phyloP scores from a whole-genome alignment of 2,797 vertebrate species.

The Vespertilio murinus region DNA sequence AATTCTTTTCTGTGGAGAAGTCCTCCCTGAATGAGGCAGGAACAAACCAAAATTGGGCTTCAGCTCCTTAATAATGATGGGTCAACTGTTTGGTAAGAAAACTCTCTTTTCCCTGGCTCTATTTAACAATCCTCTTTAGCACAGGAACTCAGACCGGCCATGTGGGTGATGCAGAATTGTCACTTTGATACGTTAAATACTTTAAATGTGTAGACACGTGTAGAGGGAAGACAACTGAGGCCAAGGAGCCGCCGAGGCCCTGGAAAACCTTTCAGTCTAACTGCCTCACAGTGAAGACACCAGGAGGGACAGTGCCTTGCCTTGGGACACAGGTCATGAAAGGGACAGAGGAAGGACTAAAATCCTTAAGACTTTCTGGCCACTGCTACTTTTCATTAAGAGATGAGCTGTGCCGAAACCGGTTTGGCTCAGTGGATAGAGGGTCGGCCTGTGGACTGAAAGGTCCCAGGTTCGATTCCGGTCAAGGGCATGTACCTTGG shows the following conservation, averaged over 20 bases:
- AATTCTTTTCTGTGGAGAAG: not conserved
- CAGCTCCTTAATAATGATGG: not conserved
- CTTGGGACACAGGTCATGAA: not conserved
- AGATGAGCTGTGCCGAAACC: not conserved
- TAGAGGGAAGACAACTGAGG: not conserved
- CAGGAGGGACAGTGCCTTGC: not conserved
- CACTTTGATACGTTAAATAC: not conserved
- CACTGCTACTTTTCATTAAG: not conserved
- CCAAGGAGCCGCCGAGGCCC: too few relatives aligned
- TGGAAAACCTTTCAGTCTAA: not conserved
- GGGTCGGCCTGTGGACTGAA: too few relatives aligned
- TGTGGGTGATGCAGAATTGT: not conserved
- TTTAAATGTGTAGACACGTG: not conserved
- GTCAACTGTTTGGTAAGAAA: not conserved
- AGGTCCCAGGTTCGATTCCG: too few relatives aligned
- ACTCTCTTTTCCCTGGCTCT: not conserved
- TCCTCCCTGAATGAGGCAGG: not conserved
- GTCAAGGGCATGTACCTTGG: too few relatives aligned
- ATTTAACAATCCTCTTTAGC: not conserved
- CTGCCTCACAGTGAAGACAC: not conserved
- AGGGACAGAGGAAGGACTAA: not conserved
- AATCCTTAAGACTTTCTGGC: not conserved
- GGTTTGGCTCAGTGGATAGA: too few relatives aligned
- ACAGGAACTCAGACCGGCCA: not conserved
- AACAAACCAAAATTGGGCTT: slow-evolving; percentile 11